Conservation (phyloP, 2,797 vertebrate genomes). For the Poecilia wingei region DNA sequence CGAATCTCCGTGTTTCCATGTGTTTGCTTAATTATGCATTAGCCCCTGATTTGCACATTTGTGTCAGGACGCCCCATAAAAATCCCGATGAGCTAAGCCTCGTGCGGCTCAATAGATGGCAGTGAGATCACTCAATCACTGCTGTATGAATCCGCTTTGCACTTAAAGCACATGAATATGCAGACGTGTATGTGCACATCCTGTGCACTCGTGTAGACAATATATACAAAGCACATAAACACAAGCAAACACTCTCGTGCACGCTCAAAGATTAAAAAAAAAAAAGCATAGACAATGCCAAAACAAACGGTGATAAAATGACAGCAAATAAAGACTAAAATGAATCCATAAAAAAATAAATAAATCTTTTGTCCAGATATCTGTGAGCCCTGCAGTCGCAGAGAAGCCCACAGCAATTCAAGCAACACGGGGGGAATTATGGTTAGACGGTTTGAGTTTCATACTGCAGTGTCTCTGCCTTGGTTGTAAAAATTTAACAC, state of each 20-base stretch:
- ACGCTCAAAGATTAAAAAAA: not conserved
- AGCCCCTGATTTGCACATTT: constrained; percentile 64
- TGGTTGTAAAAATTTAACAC: constrained; percentile 39
- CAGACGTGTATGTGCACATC: constrained; percentile 16
- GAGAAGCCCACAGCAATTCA: constrained; percentile 56
- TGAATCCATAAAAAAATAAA: constrained; percentile 37
- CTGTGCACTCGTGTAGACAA: constrained; percentile 16
- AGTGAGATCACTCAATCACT: constrained; percentile 85
- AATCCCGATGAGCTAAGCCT: constrained; percentile 75
- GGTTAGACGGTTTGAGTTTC: constrained; percentile 30
- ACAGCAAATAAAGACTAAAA: constrained; percentile 37
- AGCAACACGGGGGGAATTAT: constrained; percentile 50
- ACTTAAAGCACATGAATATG: constrained; percentile 49
- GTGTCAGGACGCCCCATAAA: constrained; percentile 52
- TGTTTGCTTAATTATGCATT: constrained; percentile 59
- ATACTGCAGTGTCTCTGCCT: constrained; percentile 46
- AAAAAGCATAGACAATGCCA: constrained; percentile 34
- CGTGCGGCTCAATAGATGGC: constrained; percentile 86
- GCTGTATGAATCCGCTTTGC: constrained; percentile 59
- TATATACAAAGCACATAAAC: constrained; percentile 11
- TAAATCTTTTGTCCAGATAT: constrained; percentile 43
- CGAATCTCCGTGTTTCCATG: constrained; percentile 42
- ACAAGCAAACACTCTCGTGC: constrained; percentile 7
- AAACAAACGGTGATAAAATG: constrained; percentile 57
- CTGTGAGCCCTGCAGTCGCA: constrained; percentile 58